Conservation (phyloP, 1,140 invertebrate genomes). For the Drosophila subobscura region DNA sequence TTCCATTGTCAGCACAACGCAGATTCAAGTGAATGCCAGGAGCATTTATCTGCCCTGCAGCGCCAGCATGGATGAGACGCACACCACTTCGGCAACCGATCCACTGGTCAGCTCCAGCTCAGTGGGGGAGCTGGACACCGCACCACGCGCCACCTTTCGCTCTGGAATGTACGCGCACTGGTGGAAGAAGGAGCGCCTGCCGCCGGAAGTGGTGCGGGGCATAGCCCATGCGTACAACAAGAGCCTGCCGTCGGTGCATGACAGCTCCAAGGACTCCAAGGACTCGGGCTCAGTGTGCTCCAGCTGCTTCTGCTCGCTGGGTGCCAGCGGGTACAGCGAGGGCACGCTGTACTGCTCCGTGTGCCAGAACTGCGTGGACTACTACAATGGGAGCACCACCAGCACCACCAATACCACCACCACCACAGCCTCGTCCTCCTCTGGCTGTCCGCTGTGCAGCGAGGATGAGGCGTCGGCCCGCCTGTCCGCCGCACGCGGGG, state of each 20-base stretch:
- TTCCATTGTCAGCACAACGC: constrained; percentile 23
- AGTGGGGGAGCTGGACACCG: constrained; percentile 49
- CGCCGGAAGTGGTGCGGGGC: constrained; percentile 86
- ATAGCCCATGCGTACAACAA: constrained; percentile 84
- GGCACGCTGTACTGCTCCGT: constrained; percentile 70
- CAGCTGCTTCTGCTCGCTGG: constrained; percentile 59
- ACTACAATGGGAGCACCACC: constrained; percentile 33
- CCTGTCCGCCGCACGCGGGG: too few species aligned
- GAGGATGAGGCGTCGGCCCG: constrained; percentile 35
- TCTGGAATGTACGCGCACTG: constrained; percentile 95
- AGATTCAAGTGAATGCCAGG: constrained; percentile 73
- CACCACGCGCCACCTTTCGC: constrained; percentile 86
- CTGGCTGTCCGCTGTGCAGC: constrained; percentile 70
- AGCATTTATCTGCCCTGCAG: constrained; percentile 72
- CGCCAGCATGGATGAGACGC: constrained; percentile 59
- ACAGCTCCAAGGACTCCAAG: constrained; percentile 43
- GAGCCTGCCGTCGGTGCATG: constrained; percentile 24
- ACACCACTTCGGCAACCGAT: constrained; percentile 13
- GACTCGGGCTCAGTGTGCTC: constrained; percentile 58
- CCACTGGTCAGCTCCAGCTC: constrained; percentile 59
- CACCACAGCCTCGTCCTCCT: constrained; percentile 53
- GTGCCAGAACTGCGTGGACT: constrained; percentile 70
- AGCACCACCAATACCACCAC: constrained; percentile 71
- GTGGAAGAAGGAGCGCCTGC: constrained; percentile 94
- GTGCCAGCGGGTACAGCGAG: constrained; percentile 73